Conservation (phyloP, 2,113 vertebrate species). For the Nasalis larvatus region DNA sequence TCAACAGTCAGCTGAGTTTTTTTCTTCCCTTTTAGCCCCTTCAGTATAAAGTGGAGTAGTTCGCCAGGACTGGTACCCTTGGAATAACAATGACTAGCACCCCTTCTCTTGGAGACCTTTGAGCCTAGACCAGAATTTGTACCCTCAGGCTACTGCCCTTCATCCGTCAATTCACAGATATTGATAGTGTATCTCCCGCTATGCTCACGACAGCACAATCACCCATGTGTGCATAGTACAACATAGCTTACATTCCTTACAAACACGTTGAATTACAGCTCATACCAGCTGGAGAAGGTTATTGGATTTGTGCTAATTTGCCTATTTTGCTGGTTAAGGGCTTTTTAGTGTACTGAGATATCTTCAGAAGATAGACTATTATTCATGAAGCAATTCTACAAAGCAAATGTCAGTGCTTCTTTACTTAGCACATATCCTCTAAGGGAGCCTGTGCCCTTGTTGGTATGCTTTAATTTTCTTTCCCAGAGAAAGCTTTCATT, state of each 20-base stretch:
- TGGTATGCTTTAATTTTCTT: constrained; percentile 65
- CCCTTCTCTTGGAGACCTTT: neutral
- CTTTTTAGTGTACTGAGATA: constrained; percentile 50
- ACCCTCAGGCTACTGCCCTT: neutral
- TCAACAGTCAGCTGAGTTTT: neutral
- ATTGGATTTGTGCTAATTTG: constrained; percentile 32
- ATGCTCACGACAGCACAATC: neutral
- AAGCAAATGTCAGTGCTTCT: constrained; percentile 64
- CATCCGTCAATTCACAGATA: neutral
- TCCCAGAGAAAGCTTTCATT: constrained; percentile 64
- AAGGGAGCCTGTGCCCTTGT: constrained; percentile 43
- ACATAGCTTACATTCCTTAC: neutral
- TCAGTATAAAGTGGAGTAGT: neutral
- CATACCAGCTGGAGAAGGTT: neutral
- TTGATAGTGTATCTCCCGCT: neutral
- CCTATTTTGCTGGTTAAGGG: constrained; percentile 55
- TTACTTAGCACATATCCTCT: constrained; percentile 38
- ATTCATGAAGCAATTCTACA: constrained; percentile 70
- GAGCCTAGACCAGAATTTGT: neutral
- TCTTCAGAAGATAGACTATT: constrained; percentile 15
- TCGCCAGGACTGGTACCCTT: neutral
- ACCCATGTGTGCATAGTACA: neutral
- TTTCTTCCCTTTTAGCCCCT: neutral
- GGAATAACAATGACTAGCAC: neutral
- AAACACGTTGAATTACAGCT: neutral